These are phyloP conservation scores for Siniperca knerii DNA, from an alignment of 2,113 vertebrate genomes.

Conservation along the genomic window DNA sequence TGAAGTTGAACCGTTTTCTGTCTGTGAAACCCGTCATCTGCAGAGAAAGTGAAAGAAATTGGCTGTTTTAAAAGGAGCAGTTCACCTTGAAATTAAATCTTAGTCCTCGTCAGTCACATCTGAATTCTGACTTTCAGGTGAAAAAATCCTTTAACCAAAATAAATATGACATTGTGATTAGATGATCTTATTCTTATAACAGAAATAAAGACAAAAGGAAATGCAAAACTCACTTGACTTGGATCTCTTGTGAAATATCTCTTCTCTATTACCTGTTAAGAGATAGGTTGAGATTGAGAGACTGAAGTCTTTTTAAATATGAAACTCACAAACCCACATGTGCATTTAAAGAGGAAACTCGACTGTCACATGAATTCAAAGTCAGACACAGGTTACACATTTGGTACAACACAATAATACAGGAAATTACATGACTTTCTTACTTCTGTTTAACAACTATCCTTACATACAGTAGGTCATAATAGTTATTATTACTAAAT, in stretches of 20 bases:
- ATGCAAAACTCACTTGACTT: slow-evolving; percentile 86
- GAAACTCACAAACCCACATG: background rate
- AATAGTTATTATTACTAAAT: too few species aligned
- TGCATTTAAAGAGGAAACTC: background rate
- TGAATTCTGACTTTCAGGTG: background rate
- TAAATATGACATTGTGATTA: background rate
- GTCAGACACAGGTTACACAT: background rate
- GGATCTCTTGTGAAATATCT: slow-evolving; percentile 94
- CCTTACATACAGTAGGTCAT: background rate
- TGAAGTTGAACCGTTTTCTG: slow-evolving; percentile 92
- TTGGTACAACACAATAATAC: background rate
- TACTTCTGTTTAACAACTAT: background rate
- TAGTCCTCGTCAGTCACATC: background rate
- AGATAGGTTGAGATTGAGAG: background rate
- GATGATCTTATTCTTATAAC: background rate
- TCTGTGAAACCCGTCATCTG: slow-evolving; percentile 94
- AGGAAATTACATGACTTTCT: background rate
- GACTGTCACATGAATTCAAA: background rate
- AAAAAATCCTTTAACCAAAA: background rate
- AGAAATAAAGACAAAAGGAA: background rate
- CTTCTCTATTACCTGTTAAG: slow-evolving; percentile 94
- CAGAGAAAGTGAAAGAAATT: slow-evolving; percentile 51
- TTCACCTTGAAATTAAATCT: background rate
- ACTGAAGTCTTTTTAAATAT: background rate
- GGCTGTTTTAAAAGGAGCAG: background rate